Percentiles rank a stretch among this genome's conserved stretches.
phyloP scores from a whole-genome alignment of 2,888 invertebrate genomes.

The Gandaritis pyraliata region DNA sequence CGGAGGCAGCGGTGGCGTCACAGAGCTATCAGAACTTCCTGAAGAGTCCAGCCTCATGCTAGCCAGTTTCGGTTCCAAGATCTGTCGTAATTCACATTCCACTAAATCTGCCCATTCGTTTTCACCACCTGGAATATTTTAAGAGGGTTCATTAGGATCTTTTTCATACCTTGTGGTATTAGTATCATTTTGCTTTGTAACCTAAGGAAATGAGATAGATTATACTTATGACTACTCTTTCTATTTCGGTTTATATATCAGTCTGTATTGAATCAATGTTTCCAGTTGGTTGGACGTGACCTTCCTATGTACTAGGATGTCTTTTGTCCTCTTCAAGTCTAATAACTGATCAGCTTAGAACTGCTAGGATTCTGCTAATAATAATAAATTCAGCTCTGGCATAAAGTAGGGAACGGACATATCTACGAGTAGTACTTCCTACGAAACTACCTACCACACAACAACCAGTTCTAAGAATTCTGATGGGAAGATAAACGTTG shows the following conservation, averaged over 20 bases:
- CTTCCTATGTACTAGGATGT: not conserved
- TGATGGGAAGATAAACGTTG: too few relatives aligned
- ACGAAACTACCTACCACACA: too few relatives aligned
- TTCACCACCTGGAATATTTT: constrained; percentile 80
- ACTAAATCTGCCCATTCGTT: constrained; percentile 93
- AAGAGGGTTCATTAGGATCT: not conserved
- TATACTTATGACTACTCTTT: too few relatives aligned
- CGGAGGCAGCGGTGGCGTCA: constrained; percentile 91
- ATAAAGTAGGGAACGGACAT: too few relatives aligned
- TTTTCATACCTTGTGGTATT: not conserved
- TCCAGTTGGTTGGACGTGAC: too few relatives aligned
- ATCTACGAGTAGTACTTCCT: too few relatives aligned
- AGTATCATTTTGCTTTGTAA: not conserved
- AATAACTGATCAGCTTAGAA: not conserved
- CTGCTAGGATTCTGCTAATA: not conserved
- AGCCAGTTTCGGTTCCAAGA: constrained; percentile 90
- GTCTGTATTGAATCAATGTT: too few relatives aligned
- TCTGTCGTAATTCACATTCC: constrained; percentile 91
- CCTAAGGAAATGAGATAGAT: too few relatives aligned
- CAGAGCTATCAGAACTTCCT: constrained; percentile 88
- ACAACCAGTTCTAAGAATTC: too few relatives aligned
- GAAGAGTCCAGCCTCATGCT: constrained; percentile 85
- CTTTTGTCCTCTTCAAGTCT: not conserved
- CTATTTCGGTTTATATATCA: too few relatives aligned
- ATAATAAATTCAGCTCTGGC: too few relatives aligned